phyloP scores from a whole-genome alignment of 2,797 vertebrate species.

The Limnodromus scolopaceus region DNA sequence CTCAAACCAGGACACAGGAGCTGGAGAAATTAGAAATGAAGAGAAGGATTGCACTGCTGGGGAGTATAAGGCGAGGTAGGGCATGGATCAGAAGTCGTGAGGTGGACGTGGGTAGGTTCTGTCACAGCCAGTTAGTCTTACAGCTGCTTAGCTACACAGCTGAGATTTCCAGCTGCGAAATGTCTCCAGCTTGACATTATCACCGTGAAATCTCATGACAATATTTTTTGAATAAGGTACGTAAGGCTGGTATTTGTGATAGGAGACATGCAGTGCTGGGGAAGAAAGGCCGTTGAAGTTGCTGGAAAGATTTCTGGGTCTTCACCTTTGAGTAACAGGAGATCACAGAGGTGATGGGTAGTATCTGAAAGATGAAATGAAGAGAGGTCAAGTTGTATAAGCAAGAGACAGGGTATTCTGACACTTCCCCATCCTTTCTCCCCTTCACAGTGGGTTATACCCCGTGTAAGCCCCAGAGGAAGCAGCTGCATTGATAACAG shows the following conservation, averaged over 20 bases:
- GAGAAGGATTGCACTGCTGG: neutral
- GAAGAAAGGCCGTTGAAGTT: neutral
- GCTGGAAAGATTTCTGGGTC: neutral
- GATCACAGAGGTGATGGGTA: neutral
- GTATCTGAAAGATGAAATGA: neutral
- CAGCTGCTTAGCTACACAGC: neutral
- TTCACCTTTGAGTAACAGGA: neutral
- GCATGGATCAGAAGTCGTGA: neutral
- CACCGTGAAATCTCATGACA: neutral
- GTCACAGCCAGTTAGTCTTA: neutral
- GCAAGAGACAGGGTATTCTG: neutral
- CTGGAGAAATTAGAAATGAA: neutral
- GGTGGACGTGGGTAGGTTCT: neutral
- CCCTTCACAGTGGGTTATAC: neutral
- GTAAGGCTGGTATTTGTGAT: neutral
- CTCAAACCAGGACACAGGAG: neutral
- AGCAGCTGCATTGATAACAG: neutral
- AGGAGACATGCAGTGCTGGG: neutral
- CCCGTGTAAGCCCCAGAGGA: neutral
- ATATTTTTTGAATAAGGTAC: neutral
- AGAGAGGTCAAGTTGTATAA: neutral
- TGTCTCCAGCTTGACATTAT: neutral
- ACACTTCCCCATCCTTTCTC: neutral
- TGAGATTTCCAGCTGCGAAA: neutral
- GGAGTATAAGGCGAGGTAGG: neutral